phyloP scores from a whole-genome alignment of 2,888 invertebrate species.

The Aphodius sticticus region DNA sequence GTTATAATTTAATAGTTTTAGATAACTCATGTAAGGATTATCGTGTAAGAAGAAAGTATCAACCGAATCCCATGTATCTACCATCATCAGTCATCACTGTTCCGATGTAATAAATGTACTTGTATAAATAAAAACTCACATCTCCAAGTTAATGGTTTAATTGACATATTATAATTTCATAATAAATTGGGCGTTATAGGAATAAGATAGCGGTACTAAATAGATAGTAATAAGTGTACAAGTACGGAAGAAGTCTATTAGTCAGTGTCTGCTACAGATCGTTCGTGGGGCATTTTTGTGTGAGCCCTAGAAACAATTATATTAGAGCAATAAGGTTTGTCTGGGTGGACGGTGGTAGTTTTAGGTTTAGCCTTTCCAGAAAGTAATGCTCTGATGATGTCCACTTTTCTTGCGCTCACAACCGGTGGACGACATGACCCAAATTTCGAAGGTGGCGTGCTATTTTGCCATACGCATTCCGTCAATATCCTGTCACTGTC shows the following conservation, averaged over 20 bases:
- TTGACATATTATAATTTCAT: not conserved
- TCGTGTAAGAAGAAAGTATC: not conserved
- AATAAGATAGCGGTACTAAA: not conserved
- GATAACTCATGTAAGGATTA: not conserved
- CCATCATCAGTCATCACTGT: not conserved
- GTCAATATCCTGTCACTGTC: slow-evolving; percentile 38
- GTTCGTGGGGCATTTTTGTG: slow-evolving; percentile 31
- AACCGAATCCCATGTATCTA: not conserved
- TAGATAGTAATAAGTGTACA: not conserved
- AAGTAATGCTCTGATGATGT: slow-evolving; percentile 48
- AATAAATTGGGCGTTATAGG: not conserved
- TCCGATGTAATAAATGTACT: not conserved
- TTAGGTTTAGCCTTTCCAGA: slow-evolving; percentile 45
- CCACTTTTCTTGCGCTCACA: slow-evolving; percentile 51
- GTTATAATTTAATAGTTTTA: not conserved
- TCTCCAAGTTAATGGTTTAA: not conserved
- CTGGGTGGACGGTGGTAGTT: slow-evolving; percentile 23
- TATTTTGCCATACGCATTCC: slow-evolving; percentile 49
- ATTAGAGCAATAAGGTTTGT: slow-evolving; percentile 31
- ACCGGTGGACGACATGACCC: slow-evolving; percentile 41
- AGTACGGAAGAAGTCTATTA: not conserved
- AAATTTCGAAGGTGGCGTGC: slow-evolving; percentile 47
- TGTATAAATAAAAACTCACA: not conserved
- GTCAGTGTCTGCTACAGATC: not conserved
- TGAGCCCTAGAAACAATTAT: slow-evolving; percentile 29